Conservation (phyloP, 1,140 invertebrate species). For the Drosophila funebris region DNA sequence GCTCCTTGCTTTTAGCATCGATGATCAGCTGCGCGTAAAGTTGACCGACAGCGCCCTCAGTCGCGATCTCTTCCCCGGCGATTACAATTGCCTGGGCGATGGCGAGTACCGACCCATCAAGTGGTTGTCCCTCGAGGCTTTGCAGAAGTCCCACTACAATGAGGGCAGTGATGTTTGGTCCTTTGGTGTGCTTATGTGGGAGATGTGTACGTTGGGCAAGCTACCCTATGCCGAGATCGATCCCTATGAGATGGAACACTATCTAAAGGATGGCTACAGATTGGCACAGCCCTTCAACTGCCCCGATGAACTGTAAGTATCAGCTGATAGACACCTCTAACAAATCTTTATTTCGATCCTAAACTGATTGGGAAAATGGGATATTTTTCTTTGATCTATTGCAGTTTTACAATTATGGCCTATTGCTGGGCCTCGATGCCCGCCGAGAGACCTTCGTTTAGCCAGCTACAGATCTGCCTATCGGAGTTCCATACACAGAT, state of each 20-base stretch:
- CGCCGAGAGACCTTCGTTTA: conserved; percentile 93
- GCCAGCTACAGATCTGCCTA: conserved; percentile 92
- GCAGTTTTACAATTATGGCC: conserved; percentile 96
- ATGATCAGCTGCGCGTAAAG: conserved; percentile 94
- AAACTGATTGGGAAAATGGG: background rate
- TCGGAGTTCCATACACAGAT: conserved; percentile 92
- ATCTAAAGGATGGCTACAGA: conserved; percentile 95
- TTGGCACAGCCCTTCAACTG: conserved; percentile 97
- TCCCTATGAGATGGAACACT: conserved; percentile 96
- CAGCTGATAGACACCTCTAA: no score
- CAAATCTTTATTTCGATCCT: background rate
- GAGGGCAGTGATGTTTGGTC: conserved; percentile 97
- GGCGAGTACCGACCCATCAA: conserved; percentile 98
- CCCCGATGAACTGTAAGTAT: conserved; percentile 95
- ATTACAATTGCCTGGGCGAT: conserved; percentile 97
- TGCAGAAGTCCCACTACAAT: conserved; percentile 92
- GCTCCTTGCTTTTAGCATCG: conserved; percentile 84
- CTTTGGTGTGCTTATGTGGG: conserved; percentile 97
- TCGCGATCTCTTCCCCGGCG: conserved; percentile 95
- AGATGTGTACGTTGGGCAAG: conserved; percentile 95
- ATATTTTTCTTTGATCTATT: conserved; percentile 22
- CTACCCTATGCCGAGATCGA: conserved; percentile 90
- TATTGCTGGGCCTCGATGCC: conserved; percentile 96
- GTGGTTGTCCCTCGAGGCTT: conserved; percentile 95
- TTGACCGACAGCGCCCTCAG: conserved; percentile 96